Evolutionary conservation across 2,797 vertebrate species (phyloP).

Genomic region (Anas acuta): DNA sequence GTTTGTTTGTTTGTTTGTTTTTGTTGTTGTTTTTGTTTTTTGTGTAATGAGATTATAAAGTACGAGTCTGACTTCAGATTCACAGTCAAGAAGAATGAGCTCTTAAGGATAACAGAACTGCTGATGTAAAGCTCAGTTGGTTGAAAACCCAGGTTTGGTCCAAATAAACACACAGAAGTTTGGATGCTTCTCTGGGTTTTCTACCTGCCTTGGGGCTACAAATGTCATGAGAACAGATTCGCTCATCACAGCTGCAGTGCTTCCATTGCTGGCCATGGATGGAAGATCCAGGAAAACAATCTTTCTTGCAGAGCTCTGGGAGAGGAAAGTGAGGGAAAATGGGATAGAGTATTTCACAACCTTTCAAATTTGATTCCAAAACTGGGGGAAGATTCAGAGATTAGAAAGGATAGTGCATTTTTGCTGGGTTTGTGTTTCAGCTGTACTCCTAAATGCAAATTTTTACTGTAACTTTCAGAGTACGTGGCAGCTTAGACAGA

Average conservation of each 20-base stretch:
- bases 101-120: conserved; percentile 45
- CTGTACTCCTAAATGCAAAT: not conserved
- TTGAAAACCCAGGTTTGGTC: conserved; percentile 23
- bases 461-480: conserved; percentile 23
- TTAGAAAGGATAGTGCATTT: not conserved
- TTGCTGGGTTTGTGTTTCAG: not conserved
- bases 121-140: conserved; percentile 18
- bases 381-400: not conserved
- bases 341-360: not conserved
- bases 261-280: conserved; percentile 49
- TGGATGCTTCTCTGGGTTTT: conserved; percentile 53
- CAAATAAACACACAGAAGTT: conserved; percentile 36
- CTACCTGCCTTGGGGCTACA: conserved; percentile 62
- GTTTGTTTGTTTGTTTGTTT: not conserved
- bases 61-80: conserved; percentile 53
- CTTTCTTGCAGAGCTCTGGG: conserved; percentile 35
- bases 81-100: conserved; percentile 39
- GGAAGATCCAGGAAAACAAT: conserved; percentile 29
- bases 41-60: conserved; percentile 44
- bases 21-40: not conserved
- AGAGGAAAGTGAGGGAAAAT: not conserved
- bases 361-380: conserved; percentile 26
- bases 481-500: not conserved
- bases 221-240: conserved; percentile 63
- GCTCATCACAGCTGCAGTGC: conserved; percentile 65